phyloP scores from a whole-genome alignment of 2,888 invertebrate species.

The Stenolophus ochropezus region DNA sequence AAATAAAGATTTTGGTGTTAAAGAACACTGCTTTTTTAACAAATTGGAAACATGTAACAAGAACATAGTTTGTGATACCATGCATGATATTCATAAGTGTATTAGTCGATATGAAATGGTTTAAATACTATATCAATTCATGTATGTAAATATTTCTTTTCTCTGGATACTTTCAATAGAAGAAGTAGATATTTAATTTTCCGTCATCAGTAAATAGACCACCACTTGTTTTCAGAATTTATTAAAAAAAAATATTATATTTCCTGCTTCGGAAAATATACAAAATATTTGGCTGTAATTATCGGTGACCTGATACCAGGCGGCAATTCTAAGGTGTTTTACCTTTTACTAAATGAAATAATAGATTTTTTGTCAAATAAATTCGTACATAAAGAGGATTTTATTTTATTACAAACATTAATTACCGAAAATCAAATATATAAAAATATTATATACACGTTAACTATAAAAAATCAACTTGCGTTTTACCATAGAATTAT shows the following conservation, averaged over 20 bases:
- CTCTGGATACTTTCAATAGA: conserved; percentile 54
- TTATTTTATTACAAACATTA: background rate
- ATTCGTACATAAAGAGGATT: background rate
- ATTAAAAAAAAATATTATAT: conserved; percentile 59
- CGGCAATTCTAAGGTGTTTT: conserved; percentile 4
- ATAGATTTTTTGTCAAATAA: background rate
- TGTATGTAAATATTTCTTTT: conserved; percentile 55
- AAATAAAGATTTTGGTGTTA: conserved; percentile 52
- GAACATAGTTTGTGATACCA: conserved; percentile 60
- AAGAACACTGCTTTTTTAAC: conserved; percentile 60
- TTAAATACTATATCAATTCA: conserved; percentile 49
- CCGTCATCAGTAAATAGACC: conserved; percentile 28
- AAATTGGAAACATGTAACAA: conserved; percentile 56
- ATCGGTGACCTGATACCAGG: conserved; percentile 61
- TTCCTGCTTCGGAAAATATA: conserved; percentile 64
- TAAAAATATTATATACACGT: background rate
- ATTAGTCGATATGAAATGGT: conserved; percentile 62
- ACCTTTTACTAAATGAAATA: background rate
- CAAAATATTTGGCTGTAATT: conserved; percentile 63
- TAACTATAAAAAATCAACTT: background rate
- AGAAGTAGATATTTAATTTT: conserved; percentile 55
- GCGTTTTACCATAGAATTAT: too few relatives aligned
- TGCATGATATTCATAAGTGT: conserved; percentile 62
- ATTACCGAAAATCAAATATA: background rate
- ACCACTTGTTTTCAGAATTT: conserved; percentile 62